Evolutionary conservation across 2,888 invertebrate genomes (phyloP), one percentile per base, ranked within the genome.

Genomic region (Hoplodrina blanda): DNA sequence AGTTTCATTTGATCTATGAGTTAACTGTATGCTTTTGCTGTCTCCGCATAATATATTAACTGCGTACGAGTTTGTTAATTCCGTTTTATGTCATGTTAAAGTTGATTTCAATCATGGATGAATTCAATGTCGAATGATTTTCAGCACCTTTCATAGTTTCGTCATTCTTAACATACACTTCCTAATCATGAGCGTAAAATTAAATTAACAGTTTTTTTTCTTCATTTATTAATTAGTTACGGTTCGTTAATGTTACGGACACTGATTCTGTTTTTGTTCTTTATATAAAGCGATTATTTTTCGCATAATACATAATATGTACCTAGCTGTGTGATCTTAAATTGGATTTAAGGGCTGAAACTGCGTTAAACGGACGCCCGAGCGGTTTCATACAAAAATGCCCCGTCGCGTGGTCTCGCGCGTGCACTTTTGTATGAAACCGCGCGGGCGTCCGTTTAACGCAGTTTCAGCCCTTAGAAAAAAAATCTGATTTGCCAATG

Each of bases 151-250:
- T 52, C 44, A 41, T 56, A n/a, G 41, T 71, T 64, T 52, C 56
- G 41, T 62, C 8, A 65, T 46, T 59, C 41, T 46, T 64, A 25
- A 53, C 25, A 30, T 62, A 10, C 20, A 56, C 17, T 25, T 68
- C 15, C 49, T 53, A 46, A 62, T 37, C 64, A 55, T 70, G 5
- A 61, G 56, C 49, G 60, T 65, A 53, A 64, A 65, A 64, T 64
- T 59, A 62, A 75, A 61, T 73, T 50, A 55, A 55, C 57, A 19
- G 37, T 68, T 64, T 68, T 64, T 67, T 64, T 74, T 52, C 41
- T 67, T 73, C 46, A 75, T 74, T 76, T 73, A 74, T 78, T 73
- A 71, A 66, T 82, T 82, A 62, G 71, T 74, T 59, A 82, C 64
- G 71, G 67, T 70, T 64, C 83, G 64, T 63, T 64, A 66, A 68